Conservation (phyloP, 2,113 vertebrate genomes). For the Fulica atra region DNA sequence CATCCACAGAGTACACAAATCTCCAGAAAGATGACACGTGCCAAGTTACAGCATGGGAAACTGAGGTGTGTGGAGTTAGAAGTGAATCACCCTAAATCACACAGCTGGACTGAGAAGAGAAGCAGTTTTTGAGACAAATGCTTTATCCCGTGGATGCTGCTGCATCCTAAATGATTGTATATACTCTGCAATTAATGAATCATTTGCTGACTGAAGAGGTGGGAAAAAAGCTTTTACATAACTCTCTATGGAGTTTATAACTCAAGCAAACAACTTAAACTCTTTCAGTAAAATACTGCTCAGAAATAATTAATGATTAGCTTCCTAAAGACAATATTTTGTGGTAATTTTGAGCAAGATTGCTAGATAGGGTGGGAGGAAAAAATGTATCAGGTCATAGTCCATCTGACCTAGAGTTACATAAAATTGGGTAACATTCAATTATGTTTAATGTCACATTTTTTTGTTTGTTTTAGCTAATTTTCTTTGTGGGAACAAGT, state of each 20-base stretch:
- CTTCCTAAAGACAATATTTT: constrained; percentile 62
- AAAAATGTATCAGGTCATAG: constrained; percentile 53
- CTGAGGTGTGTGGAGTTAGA: background rate
- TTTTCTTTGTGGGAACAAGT: constrained; percentile 64
- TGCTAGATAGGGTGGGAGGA: constrained; percentile 8
- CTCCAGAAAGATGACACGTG: background rate
- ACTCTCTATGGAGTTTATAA: constrained; percentile 13
- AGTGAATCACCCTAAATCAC: background rate
- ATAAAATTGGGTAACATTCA: constrained; percentile 66
- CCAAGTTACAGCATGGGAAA: background rate
- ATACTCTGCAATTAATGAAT: background rate
- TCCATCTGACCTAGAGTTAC: constrained; percentile 57
- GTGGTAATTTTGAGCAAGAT: constrained; percentile 43
- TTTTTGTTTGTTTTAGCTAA: constrained; percentile 75
- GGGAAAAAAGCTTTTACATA: constrained; percentile 44
- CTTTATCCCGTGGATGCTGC: background rate
- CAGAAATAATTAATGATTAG: constrained; percentile 66
- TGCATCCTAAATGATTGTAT: background rate
- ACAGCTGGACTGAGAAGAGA: background rate
- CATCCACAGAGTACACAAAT: background rate
- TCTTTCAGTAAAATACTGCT: background rate
- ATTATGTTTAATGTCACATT: constrained; percentile 62
- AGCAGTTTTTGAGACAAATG: background rate
- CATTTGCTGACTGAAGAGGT: background rate
- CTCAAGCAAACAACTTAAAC: background rate